These are phyloP conservation scores for Trachops cirrhosus DNA, from an alignment of 2,797 vertebrate genomes.

Conservation along the genomic window DNA sequence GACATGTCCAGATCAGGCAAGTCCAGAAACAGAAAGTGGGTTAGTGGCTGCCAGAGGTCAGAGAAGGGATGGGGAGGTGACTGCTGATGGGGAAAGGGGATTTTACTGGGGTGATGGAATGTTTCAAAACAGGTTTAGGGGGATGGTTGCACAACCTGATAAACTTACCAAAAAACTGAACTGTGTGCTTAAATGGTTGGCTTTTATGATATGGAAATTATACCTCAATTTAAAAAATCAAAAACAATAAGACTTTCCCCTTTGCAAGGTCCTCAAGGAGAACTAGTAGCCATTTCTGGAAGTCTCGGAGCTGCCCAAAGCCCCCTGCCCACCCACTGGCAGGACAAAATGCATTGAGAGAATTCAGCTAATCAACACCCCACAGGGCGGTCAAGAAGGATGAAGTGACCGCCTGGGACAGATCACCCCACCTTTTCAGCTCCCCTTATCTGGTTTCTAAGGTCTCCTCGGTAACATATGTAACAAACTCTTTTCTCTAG, in stretches of 20 bases:
- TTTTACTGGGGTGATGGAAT: not conserved
- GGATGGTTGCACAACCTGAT: not conserved
- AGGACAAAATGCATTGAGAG: not conserved
- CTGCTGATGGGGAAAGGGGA: not conserved
- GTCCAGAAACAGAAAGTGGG: not conserved
- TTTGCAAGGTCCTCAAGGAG: not conserved
- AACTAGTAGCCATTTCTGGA: not conserved
- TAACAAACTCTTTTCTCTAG: not conserved
- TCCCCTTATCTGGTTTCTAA: too few relatives aligned
- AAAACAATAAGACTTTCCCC: not conserved
- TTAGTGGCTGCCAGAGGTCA: accelerated
- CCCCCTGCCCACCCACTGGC: accelerated
- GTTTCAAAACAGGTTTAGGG: not conserved
- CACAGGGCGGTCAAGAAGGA: not conserved
- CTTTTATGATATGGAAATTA: slow-evolving; percentile 28
- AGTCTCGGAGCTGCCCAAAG: not conserved
- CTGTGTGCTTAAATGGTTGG: not conserved
- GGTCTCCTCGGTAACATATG: not conserved
- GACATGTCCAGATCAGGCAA: not conserved
- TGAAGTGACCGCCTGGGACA: not conserved
- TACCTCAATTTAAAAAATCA: not conserved
- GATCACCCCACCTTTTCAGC: not conserved
- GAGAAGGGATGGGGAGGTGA: not conserved
- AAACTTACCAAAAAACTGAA: not conserved
- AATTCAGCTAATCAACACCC: not conserved